Evolutionary conservation across 2,888 invertebrate species (phyloP).

Genomic region (Noctua comes): DNA sequence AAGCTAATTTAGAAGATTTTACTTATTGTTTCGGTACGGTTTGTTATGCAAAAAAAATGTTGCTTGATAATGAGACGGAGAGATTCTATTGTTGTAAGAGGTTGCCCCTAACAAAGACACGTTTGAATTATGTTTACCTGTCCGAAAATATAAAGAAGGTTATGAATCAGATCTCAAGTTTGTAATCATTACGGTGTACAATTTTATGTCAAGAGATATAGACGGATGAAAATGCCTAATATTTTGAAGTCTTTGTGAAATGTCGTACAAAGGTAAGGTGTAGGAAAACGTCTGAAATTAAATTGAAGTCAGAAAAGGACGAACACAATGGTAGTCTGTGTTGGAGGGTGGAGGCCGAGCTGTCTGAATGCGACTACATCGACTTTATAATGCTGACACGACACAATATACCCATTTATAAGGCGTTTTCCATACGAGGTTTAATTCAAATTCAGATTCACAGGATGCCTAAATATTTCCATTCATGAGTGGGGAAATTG

Average conservation of each 20-base stretch:
- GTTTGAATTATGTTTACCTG: constrained; percentile 67
- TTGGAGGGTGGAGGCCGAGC: constrained; percentile 71
- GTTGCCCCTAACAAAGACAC: constrained; percentile 63
- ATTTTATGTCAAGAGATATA: constrained; percentile 46
- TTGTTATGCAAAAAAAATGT: constrained; percentile 75
- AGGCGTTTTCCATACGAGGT: constrained; percentile 74
- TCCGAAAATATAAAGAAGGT: constrained; percentile 63
- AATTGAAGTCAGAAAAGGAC: constrained; percentile 83
- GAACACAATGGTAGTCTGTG: constrained; percentile 78
- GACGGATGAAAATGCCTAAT: constrained; percentile 62
- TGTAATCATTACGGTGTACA: constrained; percentile 51
- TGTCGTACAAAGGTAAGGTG: constrained; percentile 73
- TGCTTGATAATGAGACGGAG: constrained; percentile 65
- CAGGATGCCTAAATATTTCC: constrained; percentile 72
- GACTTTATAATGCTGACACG: constrained; percentile 78
- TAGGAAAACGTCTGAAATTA: constrained; percentile 82
- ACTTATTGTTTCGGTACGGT: constrained; percentile 74
- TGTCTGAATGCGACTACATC: constrained; percentile 80
- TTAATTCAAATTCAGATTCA: constrained; percentile 80
- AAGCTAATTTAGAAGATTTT: constrained; percentile 78
- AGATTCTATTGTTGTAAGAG: constrained; percentile 63
- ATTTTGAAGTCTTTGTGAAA: constrained; percentile 63
- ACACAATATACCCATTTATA: constrained; percentile 79
- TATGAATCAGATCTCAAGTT: constrained; percentile 60
- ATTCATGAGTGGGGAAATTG: constrained; percentile 61